A percentile compares a stretch with the other conserved stretches of the same genome.
Conservation (phyloP, 1,140 invertebrate genomes). For the Maniola jurtina region DNA sequence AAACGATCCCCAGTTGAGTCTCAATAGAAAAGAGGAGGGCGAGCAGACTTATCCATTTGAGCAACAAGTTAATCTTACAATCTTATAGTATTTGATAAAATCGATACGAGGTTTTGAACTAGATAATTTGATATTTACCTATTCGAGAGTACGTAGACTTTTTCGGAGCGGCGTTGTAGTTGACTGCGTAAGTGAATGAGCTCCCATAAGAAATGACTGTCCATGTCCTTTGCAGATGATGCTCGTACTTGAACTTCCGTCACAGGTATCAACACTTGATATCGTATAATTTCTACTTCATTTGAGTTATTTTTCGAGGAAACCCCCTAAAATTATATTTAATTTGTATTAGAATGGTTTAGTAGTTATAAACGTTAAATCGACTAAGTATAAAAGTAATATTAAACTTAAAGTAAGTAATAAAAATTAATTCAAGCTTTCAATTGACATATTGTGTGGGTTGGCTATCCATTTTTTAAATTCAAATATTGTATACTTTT, state of each 20-base stretch:
- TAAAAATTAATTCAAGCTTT: too few species aligned
- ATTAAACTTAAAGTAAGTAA: too few species aligned
- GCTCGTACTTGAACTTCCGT: conserved; percentile 97
- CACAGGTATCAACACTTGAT: conserved; percentile 97
- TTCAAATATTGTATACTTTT: too few species aligned
- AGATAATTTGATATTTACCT: conserved; percentile 79
- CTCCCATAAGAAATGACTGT: conserved; percentile 97
- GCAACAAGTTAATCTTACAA: too few species aligned
- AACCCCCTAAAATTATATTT: conserved; percentile 82
- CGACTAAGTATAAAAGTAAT: neutral
- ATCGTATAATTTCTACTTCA: conserved; percentile 96
- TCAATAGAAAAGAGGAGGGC: too few species aligned
- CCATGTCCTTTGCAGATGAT: conserved; percentile 94
- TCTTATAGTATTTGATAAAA: neutral
- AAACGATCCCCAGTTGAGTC: too few species aligned
- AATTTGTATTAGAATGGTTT: neutral
- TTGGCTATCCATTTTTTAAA: neutral
- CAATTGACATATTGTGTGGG: too few species aligned
- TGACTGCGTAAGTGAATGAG: conserved; percentile 96
- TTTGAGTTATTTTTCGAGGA: conserved; percentile 90
- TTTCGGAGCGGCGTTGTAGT: conserved; percentile 95
- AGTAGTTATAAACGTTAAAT: neutral
- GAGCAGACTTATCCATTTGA: too few species aligned
- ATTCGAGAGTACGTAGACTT: conserved; percentile 97
- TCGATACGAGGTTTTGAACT: neutral